Evolutionary conservation across 2,888 invertebrate genomes (phyloP), one percentile per base, ranked within the genome.

Genomic region (Drosophila macrospina): DNA sequence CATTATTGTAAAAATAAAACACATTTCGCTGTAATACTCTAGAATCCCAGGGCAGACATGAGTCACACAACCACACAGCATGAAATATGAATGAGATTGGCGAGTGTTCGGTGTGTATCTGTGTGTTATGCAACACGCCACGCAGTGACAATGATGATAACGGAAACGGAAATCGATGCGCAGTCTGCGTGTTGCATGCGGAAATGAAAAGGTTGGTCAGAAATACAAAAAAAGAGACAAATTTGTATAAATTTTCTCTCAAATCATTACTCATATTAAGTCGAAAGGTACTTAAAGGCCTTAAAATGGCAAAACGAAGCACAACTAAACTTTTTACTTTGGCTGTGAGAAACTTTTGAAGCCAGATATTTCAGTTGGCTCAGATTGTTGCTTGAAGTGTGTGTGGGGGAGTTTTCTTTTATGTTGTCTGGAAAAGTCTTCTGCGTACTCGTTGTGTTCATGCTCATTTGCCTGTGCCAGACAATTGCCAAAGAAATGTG

Each of bases 141-240:
- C 52, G 55, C 42, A 59, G 42, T 28, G 36, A 41, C 65, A 50
- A 59, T 55, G 60, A 48, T 39, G 42, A 51, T 52, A 41, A 24
- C 81, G 82, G 82, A 81, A 81, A 56, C 77, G 82, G 86, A 83
- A 83, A 82, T 85, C 80, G 75, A 85, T 67, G 67, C 68, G 63
- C 76, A 68, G 66, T 64, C 66, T 65, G 69, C 70, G 69, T 78
- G 69, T 72, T 80, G 69, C 72, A 80, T 52, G 64, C 68, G 75
- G 76, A 83, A 80, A 86, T 77, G 68, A 71, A 77, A 69, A 65
- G 20, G 65, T 61, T 64, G 28, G 42, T 75, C 69, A 66, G 80
- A 50, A 42, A 56, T 41, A 32, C 15, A 26, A 7, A 50, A 11
- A 36, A 20, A n/a, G 20, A 56, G 45, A 15, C 42, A 48, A 44